phyloP scores from a whole-genome alignment of 2,113 vertebrate species.

The Cyanoderma ruficeps region DNA sequence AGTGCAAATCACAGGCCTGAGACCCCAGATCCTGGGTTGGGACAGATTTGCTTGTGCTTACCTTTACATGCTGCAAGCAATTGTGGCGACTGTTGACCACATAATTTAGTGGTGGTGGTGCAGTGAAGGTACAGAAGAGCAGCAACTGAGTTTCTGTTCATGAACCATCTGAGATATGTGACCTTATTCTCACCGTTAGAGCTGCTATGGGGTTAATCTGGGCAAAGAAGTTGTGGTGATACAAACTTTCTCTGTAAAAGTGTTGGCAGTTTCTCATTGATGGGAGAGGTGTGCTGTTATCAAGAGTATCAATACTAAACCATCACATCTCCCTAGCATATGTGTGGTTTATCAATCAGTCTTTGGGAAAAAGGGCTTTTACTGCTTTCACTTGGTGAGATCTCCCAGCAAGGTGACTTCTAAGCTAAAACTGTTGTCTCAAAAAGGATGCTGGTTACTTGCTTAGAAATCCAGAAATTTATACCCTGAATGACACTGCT shows the following conservation, averaged over 20 bases:
- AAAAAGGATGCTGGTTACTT: neutral
- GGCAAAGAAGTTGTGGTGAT: neutral
- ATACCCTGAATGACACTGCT: neutral
- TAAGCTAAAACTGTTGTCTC: neutral
- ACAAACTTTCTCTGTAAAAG: neutral
- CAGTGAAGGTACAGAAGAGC: accelerated
- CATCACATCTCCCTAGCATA: accelerated
- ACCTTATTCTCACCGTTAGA: neutral
- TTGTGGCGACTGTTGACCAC: accelerated
- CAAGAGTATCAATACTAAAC: neutral
- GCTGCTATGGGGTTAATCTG: neutral
- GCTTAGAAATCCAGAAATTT: neutral
- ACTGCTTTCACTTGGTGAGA: neutral
- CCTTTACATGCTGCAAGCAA: neutral
- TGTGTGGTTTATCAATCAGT: neutral
- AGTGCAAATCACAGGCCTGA: neutral
- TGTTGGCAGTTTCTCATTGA: neutral
- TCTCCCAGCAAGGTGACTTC: neutral
- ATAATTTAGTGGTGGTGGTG: neutral
- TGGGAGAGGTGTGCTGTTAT: neutral
- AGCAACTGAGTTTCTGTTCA: neutral
- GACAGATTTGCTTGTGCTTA: neutral
- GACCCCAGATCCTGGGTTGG: neutral
- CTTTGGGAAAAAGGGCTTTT: neutral
- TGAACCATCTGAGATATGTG: accelerated